Conservation (phyloP, 2,797 vertebrate genomes). For the Macroramphosus scolopax region DNA sequence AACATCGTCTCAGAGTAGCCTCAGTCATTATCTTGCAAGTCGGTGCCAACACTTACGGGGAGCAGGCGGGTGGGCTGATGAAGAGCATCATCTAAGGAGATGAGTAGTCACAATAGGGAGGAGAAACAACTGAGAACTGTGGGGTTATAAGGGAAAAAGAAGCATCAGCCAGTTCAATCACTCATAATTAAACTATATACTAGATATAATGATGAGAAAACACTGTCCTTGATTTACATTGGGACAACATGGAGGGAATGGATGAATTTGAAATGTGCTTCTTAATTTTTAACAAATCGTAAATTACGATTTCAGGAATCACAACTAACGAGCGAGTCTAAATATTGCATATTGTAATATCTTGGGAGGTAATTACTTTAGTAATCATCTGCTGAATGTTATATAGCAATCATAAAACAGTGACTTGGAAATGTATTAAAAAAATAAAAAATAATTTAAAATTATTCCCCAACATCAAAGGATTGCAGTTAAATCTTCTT, state of each 20-base stretch:
- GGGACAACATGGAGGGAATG: not conserved
- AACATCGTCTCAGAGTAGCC: conserved; percentile 88
- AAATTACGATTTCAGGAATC: not conserved
- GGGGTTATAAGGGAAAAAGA: conserved; percentile 49
- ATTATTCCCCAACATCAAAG: too few relatives aligned
- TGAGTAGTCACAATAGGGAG: conserved; percentile 70
- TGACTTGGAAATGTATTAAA: not conserved
- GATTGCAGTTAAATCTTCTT: too few relatives aligned
- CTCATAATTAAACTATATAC: too few relatives aligned
- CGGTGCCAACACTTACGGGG: conserved; percentile 61
- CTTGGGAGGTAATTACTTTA: too few relatives aligned
- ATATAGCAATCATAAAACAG: not conserved
- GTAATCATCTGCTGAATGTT: too few relatives aligned
- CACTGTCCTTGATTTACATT: not conserved
- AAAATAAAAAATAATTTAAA: too few relatives aligned
- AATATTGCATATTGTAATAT: too few relatives aligned
- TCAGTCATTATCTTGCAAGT: conserved; percentile 87
- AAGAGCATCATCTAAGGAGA: conserved; percentile 66
- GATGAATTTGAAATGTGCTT: not conserved
- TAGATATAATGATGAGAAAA: too few relatives aligned
- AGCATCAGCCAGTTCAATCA: too few relatives aligned
- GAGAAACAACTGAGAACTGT: conserved; percentile 36
- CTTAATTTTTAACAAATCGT: not conserved
- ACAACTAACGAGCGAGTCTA: too few relatives aligned
- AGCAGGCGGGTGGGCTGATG: conserved; percentile 69